phyloP scores from a whole-genome alignment of 2,888 invertebrate genomes.

The Rhorus exstirpatorius region DNA sequence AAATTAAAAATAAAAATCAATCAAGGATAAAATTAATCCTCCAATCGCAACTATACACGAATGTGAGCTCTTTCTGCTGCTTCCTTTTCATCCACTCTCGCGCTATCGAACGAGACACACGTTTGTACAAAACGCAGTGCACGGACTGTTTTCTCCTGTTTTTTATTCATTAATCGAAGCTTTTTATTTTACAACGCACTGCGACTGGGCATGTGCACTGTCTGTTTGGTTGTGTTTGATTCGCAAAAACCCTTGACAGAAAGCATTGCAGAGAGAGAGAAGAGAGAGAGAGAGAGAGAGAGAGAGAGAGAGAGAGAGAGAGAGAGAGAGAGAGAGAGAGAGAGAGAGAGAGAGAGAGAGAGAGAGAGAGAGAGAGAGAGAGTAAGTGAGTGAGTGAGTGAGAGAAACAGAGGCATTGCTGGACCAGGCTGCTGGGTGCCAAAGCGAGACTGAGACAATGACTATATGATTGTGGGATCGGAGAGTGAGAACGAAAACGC shows the following conservation, averaged over 20 bases:
- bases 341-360: neutral
- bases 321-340: neutral
- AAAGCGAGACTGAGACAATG: conserved; percentile 55
- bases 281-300: too few relatives aligned
- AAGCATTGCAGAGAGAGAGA: too few relatives aligned
- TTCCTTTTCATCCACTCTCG: neutral
- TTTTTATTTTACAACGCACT: conserved; percentile 8
- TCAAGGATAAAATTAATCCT: too few relatives aligned
- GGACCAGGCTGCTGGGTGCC: conserved; percentile 24
- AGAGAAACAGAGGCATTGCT: conserved; percentile 1
- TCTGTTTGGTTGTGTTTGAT: neutral
- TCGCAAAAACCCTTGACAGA: too few relatives aligned
- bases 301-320: too few relatives aligned
- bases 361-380: neutral
- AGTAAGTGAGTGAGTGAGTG: neutral
- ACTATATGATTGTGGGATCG: conserved; percentile 49
- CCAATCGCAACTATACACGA: too few relatives aligned
- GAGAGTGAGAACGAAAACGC: conserved; percentile 48
- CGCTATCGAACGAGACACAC: too few relatives aligned
- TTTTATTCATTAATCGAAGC: conserved; percentile 22
- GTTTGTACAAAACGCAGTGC: neutral
- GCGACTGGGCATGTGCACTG: neutral
- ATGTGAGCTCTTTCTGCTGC: neutral
- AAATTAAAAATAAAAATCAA: too few relatives aligned
- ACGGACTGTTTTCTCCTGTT: neutral